A percentile compares a stretch with the other conserved stretches of the same genome.
phyloP scores from a whole-genome alignment of 2,888 invertebrate genomes.

The Aspidiotus destructor region DNA sequence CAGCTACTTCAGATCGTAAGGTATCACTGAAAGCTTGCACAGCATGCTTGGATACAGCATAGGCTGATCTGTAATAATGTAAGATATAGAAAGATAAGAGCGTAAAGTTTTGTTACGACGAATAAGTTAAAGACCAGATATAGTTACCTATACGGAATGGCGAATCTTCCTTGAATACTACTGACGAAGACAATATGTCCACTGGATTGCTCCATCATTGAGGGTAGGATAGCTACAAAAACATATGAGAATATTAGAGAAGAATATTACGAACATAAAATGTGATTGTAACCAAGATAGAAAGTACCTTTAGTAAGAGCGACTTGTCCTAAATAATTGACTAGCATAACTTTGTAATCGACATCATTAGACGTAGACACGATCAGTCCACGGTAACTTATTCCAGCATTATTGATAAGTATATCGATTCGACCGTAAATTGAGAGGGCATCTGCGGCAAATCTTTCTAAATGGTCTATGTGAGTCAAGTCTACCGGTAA shows the following conservation, averaged over 20 bases:
- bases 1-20: slow-evolving; percentile 73
- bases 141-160: slow-evolving; percentile 64
- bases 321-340: slow-evolving; percentile 91
- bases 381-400: slow-evolving; percentile 68
- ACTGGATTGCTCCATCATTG: slow-evolving; percentile 62
- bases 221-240: slow-evolving; percentile 61
- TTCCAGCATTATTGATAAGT: slow-evolving; percentile 85
- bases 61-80: slow-evolving; percentile 55
- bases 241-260: slow-evolving; percentile 3
- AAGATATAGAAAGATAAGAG: too few species aligned
- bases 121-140: neutral
- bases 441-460: slow-evolving; percentile 23
- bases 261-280: too few species aligned
- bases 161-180: slow-evolving; percentile 86
- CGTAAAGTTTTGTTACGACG: neutral
- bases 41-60: slow-evolving; percentile 90
- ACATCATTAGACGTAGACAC: slow-evolving; percentile 67
- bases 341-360: slow-evolving; percentile 75
- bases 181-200: slow-evolving; percentile 83
- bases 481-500: slow-evolving; percentile 28
- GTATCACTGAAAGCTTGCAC: slow-evolving; percentile 88
- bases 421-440: slow-evolving; percentile 72
- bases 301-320: slow-evolving; percentile 76
- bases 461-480: slow-evolving; percentile 15
- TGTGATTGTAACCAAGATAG: neutral